Evolutionary conservation across 1,140 invertebrate genomes (phyloP).

Genomic region (Holcopasites calliopsidis): DNA sequence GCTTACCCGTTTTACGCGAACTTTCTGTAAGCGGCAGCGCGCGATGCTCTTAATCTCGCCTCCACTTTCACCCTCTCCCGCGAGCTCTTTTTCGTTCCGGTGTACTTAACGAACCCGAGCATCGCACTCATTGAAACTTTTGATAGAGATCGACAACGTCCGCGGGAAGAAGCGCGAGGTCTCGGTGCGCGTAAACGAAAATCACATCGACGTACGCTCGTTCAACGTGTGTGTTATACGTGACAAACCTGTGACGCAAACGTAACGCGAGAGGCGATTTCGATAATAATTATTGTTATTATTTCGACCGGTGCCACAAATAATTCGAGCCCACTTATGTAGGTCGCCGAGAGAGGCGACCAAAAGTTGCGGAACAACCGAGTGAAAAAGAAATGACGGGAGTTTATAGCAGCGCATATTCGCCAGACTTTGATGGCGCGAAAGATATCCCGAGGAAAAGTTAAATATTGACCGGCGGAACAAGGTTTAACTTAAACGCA

Average conservation of each 20-base stretch:
- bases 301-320: not conserved
- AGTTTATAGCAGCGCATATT: not conserved
- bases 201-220: too few relatives aligned
- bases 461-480: conserved; percentile 36
- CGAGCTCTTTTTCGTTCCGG: not conserved
- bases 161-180: not conserved
- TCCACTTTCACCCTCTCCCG: not conserved
- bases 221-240: too few relatives aligned
- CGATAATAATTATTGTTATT: not conserved
- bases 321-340: not conserved
- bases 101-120: conserved; percentile 3
- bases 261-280: not conserved
- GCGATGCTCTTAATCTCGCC: conserved; percentile 21
- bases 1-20: conserved; percentile 26
- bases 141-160: conserved; percentile 1
- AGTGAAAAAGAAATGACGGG: not conserved
- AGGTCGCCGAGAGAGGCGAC: not conserved
- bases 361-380: not conserved
- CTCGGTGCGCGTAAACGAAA: not conserved
- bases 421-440: not conserved
- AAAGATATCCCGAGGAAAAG: conserved; percentile 12
- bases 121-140: conserved; percentile 7
- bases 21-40: conserved; percentile 24
- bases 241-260: not conserved
- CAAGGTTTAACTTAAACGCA: conserved; percentile 3